These are phyloP conservation scores for Sterrhoptilus dennistouni DNA, from an alignment of 2,113 vertebrate genomes.

Conservation along the genomic window DNA sequence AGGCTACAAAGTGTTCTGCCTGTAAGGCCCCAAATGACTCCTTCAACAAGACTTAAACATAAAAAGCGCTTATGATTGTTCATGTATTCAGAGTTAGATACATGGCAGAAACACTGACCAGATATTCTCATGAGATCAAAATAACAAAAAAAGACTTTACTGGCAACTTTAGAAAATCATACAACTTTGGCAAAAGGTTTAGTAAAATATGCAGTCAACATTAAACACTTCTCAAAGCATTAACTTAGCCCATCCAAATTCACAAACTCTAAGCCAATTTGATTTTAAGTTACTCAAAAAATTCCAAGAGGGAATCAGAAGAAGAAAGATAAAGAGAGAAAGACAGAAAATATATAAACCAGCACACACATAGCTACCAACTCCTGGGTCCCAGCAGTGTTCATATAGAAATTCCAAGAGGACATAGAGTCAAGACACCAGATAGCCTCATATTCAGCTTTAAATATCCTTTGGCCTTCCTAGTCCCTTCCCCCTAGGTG, in stretches of 20 bases:
- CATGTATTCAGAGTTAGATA: fast-evolving
- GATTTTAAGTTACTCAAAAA: not conserved
- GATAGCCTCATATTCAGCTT: not conserved
- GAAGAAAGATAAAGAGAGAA: not conserved
- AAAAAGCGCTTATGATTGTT: not conserved
- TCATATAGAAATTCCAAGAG: not conserved
- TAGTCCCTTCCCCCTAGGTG: too few relatives aligned
- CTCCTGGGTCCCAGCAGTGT: not conserved
- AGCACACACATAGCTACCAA: not conserved
- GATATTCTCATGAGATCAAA: not conserved
- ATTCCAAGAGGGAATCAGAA: not conserved
- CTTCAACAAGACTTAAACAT: fast-evolving
- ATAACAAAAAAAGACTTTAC: not conserved
- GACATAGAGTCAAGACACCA: not conserved
- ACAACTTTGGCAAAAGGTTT: not conserved
- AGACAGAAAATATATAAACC: not conserved
- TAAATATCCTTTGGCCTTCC: not conserved
- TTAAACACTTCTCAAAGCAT: not conserved
- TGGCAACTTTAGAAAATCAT: not conserved
- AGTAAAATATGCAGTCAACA: not conserved
- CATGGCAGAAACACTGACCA: not conserved
- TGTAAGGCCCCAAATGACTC: not conserved
- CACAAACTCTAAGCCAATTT: fast-evolving
- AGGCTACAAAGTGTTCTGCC: not conserved
- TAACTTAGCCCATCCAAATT: not conserved